Percentiles rank a stretch among this genome's conserved stretches.
These are phyloP conservation scores for Oscheius sp. DNA, from an alignment of 1,140 invertebrate species.

Conservation along the genomic window DNA sequence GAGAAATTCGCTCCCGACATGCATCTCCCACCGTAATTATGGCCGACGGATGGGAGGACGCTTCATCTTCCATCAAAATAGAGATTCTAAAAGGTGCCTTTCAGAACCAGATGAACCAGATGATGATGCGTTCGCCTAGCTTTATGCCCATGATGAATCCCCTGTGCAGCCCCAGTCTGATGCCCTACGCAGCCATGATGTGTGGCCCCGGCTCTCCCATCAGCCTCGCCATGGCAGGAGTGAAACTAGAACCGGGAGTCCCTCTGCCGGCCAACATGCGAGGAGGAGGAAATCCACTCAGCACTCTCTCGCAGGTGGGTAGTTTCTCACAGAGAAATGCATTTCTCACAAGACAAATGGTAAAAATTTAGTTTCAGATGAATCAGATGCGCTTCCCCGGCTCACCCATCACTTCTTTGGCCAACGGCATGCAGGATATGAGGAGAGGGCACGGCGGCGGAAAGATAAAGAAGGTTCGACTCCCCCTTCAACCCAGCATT, in stretches of 20 bases:
- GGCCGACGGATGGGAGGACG: background rate
- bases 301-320: background rate
- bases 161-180: background rate
- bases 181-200: background rate
- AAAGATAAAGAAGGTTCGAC: slow-evolving; percentile 1
- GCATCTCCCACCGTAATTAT: background rate
- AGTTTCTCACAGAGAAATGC: background rate
- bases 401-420: background rate
- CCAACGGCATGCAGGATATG: background rate
- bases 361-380: background rate
- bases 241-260: background rate
- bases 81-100: too few species aligned
- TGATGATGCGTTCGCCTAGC: too few species aligned
- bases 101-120: too few species aligned
- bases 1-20: background rate
- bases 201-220: background rate
- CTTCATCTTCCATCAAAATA: too few species aligned
- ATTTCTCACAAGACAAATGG: background rate
- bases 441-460: slow-evolving; percentile 5
- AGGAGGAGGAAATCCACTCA: background rate
- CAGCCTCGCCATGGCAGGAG: background rate
- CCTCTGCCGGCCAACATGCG: background rate
- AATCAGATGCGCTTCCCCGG: slow-evolving; percentile 7
- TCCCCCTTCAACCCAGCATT: background rate
- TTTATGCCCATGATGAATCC: slow-evolving; percentile 3